Base-by-base conservation (phyloP, 1,140 invertebrate species). In the Marisa cornuarietis region DNA sequence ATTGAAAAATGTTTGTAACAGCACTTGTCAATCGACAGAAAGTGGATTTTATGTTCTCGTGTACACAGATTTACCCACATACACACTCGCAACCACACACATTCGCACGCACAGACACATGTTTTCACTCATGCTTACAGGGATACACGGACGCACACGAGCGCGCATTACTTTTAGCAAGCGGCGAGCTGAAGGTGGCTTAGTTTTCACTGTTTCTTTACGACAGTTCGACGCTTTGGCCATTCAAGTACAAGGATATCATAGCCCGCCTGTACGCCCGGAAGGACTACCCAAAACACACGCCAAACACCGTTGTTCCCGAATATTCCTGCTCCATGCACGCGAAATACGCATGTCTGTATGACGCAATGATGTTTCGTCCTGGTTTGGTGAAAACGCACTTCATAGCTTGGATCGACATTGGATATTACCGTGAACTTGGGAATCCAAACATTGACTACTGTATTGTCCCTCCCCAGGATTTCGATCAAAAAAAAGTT, bases 321-420 rank as follows among this genome's bases (percentile, higher is more conserved):
- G 78, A 76, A 58, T 88, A 88, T 69, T 80, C 84, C 20, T 83
- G 83, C 52, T 74, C 80, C 4, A 83, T 85, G 74, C 82, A 84
- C 73, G 81, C 87, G 9, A 89, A 89, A 66, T 85, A 78, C 79
- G 85, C 85, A 22, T 52, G 82, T 26, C 31, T 86, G 7, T 58
- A 69, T 11, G 76, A 77, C 18, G 79, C 82, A 0, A 81, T 84
- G 18, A 18, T 58, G 4, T 66, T 76, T 49, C 69, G 26, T 0
- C 2, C 1, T 42, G 83, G 84, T 51, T 79, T 81, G 66, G 85
- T 85, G 72, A 66, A 73, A 18, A 85, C 86, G 8, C 82, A 82
- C 42, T 87, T 84, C 74, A 79, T 82, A 58, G 74, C 81, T 14
- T 88, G 87, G 87, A 18, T 88, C 11, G 87, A 88, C 78, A 76